Conservation (phyloP, 2,113 vertebrate genomes). For the Leucosticte australis region DNA sequence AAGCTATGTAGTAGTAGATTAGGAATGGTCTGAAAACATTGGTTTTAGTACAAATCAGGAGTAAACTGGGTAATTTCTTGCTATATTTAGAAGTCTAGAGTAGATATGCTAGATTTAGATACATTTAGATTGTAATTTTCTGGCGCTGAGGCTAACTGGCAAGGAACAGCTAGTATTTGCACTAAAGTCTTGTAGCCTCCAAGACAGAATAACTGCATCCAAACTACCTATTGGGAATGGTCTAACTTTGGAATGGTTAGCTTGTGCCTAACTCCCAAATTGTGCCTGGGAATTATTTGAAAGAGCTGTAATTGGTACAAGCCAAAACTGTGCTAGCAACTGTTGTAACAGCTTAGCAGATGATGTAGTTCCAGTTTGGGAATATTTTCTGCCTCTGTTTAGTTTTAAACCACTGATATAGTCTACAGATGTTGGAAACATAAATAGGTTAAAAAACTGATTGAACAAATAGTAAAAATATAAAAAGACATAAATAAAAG, state of each 20-base stretch:
- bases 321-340: not conserved
- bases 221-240: not conserved
- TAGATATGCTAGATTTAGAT: not conserved
- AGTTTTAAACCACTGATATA: not conserved
- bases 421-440: not conserved
- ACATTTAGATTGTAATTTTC: not conserved
- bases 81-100: not conserved
- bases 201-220: not conserved
- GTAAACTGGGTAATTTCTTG: not conserved
- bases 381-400: not conserved
- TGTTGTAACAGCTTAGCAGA: not conserved
- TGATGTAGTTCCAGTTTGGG: not conserved
- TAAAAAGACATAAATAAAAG: not conserved
- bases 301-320: not conserved
- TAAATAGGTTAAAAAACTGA: not conserved
- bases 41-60: not conserved
- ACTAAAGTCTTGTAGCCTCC: not conserved
- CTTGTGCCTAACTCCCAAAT: not conserved
- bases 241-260: not conserved
- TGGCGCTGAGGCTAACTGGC: not conserved
- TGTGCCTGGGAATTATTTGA: slow-evolving; percentile 2
- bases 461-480: not conserved
- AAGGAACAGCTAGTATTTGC: not conserved
- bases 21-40: not conserved
- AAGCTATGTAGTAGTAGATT: not conserved